Base-by-base conservation (phyloP, 2,888 invertebrate species). In the Zonitis immaculata region DNA sequence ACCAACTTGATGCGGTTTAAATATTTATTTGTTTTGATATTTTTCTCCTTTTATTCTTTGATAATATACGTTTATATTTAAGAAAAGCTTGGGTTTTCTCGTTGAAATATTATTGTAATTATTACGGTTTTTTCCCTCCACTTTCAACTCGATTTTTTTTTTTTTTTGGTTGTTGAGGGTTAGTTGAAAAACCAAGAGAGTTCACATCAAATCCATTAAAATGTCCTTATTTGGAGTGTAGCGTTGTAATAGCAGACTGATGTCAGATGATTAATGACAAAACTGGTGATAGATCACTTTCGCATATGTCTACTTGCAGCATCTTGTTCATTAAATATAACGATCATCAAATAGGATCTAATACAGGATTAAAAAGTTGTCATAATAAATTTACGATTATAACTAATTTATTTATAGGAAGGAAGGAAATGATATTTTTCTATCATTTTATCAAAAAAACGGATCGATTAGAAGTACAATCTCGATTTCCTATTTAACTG, bases 241-340 rank as follows among this genome's bases (percentile, higher is more conserved):
- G 35, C 9, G 16, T 60, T 39, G 57, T 49, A 53, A 53, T 57
- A 35, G 16, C 58, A 55, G 51, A 52, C 56, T 50, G 57, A 58
- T 60, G 62, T 62, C 57, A 59, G 63, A 67, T 67, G 67, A 67
- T 67, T 64, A 66, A 67, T 66, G 66, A 56, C 57, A n/a, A 51
- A 53, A 52, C 51, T 55, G 59, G 66, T 67, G 67, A 67, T 67
- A 64, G 66, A 67, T 66, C 62, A 61, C 62, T 66, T 62, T 62
- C 63, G 65, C 62, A 64, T 66, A 62, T 64, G 64, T 61, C 62
- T 62, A 57, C 52, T 49, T 52, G 59, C 56, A 59, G 63, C 64
- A 60, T 63, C 64, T 64, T 65, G 66, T 67, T 67, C 65, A 67
- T 67, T 66, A 67, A 56, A 61, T 62, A 52, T 59, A 62, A 64